phyloP scores from a whole-genome alignment of 2,797 vertebrate genomes.

The Austrolebias charrua region DNA sequence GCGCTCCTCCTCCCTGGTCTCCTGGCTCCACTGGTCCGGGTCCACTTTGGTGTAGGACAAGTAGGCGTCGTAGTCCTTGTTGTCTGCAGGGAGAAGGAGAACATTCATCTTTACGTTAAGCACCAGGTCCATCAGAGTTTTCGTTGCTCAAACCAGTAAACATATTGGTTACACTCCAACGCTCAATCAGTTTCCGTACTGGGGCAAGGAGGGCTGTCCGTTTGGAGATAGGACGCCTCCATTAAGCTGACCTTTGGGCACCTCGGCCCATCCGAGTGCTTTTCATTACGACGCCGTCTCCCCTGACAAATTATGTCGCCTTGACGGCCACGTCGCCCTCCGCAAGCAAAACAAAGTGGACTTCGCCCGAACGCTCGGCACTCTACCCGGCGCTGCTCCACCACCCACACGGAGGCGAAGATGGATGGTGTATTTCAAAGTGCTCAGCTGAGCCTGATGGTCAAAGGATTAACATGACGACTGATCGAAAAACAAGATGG shows the following conservation, averaged over 20 bases:
- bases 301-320: conserved; percentile 55
- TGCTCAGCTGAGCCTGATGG: conserved; percentile 27
- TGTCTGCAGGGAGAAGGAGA: conserved; percentile 79
- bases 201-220: conserved; percentile 33
- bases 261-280: conserved; percentile 51
- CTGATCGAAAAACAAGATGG: too few species aligned
- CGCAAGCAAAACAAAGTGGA: conserved; percentile 65
- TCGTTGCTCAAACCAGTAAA: conserved; percentile 15
- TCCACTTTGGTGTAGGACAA: conserved; percentile 99
- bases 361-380: conserved; percentile 40
- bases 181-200: conserved; percentile 43
- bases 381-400: conserved; percentile 35
- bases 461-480: background rate
- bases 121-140: background rate
- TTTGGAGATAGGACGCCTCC: conserved; percentile 51
- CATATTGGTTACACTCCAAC: conserved; percentile 28
- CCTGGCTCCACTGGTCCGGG: conserved; percentile 98
- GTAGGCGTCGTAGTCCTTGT: conserved; percentile 98
- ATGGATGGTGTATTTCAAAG: conserved; percentile 57
- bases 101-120: background rate
- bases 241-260: conserved; percentile 57
- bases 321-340: conserved; percentile 50
- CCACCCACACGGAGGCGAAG: conserved; percentile 50
- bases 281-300: conserved; percentile 63
- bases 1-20: conserved; percentile 95